A percentile compares a stretch with the other conserved stretches of the same genome.
phyloP scores from a whole-genome alignment of 2,888 invertebrate species.

The Lasiommata megera region DNA sequence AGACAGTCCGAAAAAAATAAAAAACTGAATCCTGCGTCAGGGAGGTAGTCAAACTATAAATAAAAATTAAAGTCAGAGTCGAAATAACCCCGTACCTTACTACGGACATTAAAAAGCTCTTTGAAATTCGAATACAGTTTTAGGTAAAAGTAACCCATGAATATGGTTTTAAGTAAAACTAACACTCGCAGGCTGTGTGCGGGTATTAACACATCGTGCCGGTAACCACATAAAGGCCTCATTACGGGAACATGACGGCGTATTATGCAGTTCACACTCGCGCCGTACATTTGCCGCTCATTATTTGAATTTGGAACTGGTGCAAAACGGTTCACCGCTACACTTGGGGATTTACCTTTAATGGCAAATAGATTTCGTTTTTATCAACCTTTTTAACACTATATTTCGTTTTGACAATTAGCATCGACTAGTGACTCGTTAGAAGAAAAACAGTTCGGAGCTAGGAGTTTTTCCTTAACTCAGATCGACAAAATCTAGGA shows the following conservation, averaged over 20 bases:
- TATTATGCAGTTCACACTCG: constrained; percentile 18
- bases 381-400: too few species aligned
- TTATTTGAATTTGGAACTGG: constrained; percentile 21
- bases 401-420: too few species aligned
- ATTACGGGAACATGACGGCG: constrained; percentile 13
- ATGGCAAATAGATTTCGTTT: neutral
- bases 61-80: too few species aligned
- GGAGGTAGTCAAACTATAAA: too few species aligned
- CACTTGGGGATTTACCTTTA: neutral
- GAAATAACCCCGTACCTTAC: neutral
- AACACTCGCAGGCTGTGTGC: neutral
- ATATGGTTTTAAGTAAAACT: neutral
- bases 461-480: too few species aligned
- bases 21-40: too few species aligned
- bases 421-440: too few species aligned
- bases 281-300: constrained; percentile 12
- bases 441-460: too few species aligned
- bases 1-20: too few species aligned
- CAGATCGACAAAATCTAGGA: too few species aligned
- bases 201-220: neutral
- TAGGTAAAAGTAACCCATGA: neutral
- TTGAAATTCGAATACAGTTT: neutral
- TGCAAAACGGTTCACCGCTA: constrained; percentile 4
- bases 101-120: neutral
- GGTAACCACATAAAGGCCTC: constrained; percentile 16